These are phyloP conservation scores for Chauna torquata DNA, from an alignment of 2,113 vertebrate genomes.

Conservation along the genomic window DNA sequence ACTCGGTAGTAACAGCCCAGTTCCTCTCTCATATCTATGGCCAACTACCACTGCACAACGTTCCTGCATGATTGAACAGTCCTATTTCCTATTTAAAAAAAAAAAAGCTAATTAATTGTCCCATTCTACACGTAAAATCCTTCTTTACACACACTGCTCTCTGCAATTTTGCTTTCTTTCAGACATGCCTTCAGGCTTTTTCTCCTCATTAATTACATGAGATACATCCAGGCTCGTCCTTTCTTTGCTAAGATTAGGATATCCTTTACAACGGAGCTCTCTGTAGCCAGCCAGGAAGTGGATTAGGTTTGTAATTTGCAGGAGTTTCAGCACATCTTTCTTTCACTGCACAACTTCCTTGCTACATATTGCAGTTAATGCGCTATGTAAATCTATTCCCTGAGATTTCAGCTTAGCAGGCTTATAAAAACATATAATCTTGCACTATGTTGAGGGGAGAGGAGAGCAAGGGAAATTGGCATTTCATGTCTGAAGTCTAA, in stretches of 20 bases:
- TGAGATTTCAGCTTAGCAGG: neutral
- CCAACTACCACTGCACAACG: neutral
- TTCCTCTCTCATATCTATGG: neutral
- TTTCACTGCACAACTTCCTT: neutral
- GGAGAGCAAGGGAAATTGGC: neutral
- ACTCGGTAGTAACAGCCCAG: neutral
- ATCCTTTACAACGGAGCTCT: neutral
- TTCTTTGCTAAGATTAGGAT: neutral
- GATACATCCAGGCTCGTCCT: neutral
- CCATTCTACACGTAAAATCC: neutral
- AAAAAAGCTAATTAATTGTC: conserved; percentile 9
- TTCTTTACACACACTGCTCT: neutral
- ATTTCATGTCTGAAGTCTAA: neutral
- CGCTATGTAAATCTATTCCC: neutral
- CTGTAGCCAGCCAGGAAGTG: neutral
- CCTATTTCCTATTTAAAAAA: neutral
- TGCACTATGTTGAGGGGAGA: neutral
- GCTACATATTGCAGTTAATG: neutral
- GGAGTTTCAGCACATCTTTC: neutral
- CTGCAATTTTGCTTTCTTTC: neutral
- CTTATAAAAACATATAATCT: neutral
- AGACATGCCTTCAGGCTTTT: neutral
- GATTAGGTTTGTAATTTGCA: neutral
- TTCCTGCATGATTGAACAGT: neutral
- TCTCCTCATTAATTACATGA: neutral